A percentile compares a stretch with the other conserved stretches of the same genome.
Conservation (phyloP, 2,888 invertebrate species). For the Philaethria dido region DNA sequence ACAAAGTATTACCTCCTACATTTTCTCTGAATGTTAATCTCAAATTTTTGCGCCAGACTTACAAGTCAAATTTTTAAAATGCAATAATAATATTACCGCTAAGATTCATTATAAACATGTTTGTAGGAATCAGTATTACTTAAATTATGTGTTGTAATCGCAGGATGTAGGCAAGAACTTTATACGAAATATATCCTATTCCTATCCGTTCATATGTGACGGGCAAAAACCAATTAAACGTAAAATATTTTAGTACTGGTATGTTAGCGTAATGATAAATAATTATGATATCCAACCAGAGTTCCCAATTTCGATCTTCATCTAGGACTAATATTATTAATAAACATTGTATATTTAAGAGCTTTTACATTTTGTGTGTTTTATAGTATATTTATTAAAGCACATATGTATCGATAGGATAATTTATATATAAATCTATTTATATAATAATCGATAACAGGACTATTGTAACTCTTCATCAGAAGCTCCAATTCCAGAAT, state of each 20-base stretch:
- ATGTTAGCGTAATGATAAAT: not conserved
- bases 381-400: no score
- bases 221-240: slow-evolving; percentile 16
- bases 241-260: not conserved
- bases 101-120: slow-evolving; percentile 7
- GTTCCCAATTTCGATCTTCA: not conserved
- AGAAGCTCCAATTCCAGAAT: no score
- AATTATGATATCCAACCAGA: not conserved
- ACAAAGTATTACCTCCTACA: no score
- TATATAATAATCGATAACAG: no score
- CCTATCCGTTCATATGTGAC: slow-evolving; percentile 30
- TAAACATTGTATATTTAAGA: no score
- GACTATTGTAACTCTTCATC: no score
- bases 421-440: no score
- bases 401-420: no score
- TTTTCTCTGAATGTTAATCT: not conserved
- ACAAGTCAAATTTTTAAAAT: not conserved
- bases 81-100: not conserved
- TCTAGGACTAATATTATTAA: no score
- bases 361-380: no score
- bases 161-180: slow-evolving; percentile 31
- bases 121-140: slow-evolving; percentile 1
- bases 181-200: slow-evolving; percentile 34
- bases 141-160: slow-evolving; percentile 31
- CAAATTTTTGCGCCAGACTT: not conserved